These are phyloP conservation scores for Catharus ustulatus DNA, from an alignment of 2,797 vertebrate genomes.

Conservation along the genomic window DNA sequence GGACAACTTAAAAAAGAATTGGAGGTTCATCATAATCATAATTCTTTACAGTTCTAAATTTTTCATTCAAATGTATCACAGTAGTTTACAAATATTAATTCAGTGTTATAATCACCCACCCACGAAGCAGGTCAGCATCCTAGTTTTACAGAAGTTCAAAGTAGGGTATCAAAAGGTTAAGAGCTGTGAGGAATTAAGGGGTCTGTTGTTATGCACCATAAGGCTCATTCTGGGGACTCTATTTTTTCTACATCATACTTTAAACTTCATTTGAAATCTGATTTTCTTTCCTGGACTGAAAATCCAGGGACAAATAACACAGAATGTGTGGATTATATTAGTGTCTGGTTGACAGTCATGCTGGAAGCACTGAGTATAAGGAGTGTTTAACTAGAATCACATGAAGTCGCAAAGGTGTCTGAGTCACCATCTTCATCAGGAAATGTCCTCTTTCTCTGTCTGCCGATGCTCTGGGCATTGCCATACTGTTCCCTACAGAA, in stretches of 20 bases:
- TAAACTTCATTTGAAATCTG: constrained; percentile 20
- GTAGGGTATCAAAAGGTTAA: constrained; percentile 34
- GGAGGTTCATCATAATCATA: constrained; percentile 44
- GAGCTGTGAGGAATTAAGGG: constrained; percentile 64
- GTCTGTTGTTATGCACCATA: constrained; percentile 47
- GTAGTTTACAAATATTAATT: constrained; percentile 67
- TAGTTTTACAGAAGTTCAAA: constrained; percentile 60
- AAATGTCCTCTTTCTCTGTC: not conserved
- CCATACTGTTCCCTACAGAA: not conserved
- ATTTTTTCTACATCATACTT: constrained; percentile 42
- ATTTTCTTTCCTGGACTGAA: constrained; percentile 16
- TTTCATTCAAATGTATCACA: constrained; percentile 63
- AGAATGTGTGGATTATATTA: not conserved
- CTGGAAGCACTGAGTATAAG: not conserved
- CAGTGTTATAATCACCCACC: constrained; percentile 57
- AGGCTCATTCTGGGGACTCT: constrained; percentile 46
- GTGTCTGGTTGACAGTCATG: not conserved
- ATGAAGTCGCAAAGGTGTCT: not conserved
- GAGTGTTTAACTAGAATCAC: not conserved
- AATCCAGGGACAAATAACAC: not conserved
- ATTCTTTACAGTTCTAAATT: constrained; percentile 63
- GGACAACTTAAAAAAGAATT: constrained; percentile 66
- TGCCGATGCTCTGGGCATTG: not conserved
- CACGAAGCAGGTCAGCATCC: constrained; percentile 53
- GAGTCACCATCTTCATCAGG: not conserved